These are phyloP conservation scores for Acronicta leporina DNA, from an alignment of 2,888 invertebrate genomes.

Conservation along the genomic window DNA sequence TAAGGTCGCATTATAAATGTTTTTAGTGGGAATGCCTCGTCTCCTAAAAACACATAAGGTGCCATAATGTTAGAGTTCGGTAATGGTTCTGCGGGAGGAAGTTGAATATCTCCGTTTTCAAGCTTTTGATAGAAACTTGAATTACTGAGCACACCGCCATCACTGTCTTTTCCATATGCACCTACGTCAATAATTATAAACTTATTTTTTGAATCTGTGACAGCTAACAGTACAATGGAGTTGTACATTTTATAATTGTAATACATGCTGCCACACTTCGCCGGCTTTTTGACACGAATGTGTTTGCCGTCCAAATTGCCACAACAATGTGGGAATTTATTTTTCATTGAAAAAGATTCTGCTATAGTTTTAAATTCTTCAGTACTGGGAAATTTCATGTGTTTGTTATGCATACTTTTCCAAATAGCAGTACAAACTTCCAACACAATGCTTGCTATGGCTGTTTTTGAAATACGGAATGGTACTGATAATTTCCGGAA, in stretches of 20 bases:
- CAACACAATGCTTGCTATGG: slow-evolving; percentile 33
- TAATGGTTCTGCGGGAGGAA: slow-evolving; percentile 41
- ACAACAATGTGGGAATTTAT: slow-evolving; percentile 43
- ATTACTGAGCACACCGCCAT: slow-evolving; percentile 41
- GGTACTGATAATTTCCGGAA: slow-evolving; percentile 33
- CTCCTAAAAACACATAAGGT: slow-evolving; percentile 21
- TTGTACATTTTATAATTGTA: slow-evolving; percentile 41
- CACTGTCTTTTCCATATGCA: slow-evolving; percentile 37
- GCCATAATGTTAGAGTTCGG: slow-evolving; percentile 37
- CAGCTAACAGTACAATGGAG: slow-evolving; percentile 45
- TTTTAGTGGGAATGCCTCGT: slow-evolving; percentile 30
- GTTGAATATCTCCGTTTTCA: slow-evolving; percentile 38
- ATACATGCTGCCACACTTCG: slow-evolving; percentile 41
- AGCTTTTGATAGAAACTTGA: slow-evolving; percentile 42
- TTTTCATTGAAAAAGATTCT: slow-evolving; percentile 22
- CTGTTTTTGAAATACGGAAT: slow-evolving; percentile 41
- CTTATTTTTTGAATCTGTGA: slow-evolving; percentile 42
- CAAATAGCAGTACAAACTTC: slow-evolving; percentile 39
- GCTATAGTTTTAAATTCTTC: slow-evolving; percentile 32
- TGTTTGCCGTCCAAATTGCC: slow-evolving; percentile 50
- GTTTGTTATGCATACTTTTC: slow-evolving; percentile 15
- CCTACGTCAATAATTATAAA: slow-evolving; percentile 47
- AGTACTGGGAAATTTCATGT: slow-evolving; percentile 38
- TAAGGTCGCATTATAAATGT: slow-evolving; percentile 17
- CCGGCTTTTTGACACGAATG: slow-evolving; percentile 43